phyloP scores from a whole-genome alignment of 1,140 invertebrate species.

The Bombus soroeensis region DNA sequence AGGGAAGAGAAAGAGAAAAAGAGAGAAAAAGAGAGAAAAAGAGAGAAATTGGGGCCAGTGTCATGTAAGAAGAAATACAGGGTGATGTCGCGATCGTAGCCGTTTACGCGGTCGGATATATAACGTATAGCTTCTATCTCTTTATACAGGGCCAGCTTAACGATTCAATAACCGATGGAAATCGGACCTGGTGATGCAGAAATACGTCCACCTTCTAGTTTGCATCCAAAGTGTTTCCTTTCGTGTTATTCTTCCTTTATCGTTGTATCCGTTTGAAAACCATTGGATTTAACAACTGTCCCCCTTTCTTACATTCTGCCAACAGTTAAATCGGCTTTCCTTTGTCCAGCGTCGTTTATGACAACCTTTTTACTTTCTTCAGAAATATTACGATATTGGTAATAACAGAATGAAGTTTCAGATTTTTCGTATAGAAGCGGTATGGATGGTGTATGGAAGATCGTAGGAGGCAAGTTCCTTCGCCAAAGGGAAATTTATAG shows the following conservation, averaged over 20 bases:
- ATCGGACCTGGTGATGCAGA: conserved; percentile 52
- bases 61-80: conserved; percentile 61
- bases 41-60: conserved; percentile 3
- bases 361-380: not conserved
- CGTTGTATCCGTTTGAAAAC: not conserved
- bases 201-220: conserved; percentile 69
- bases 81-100: conserved; percentile 63
- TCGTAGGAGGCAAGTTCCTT: too few species aligned
- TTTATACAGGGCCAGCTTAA: conserved; percentile 80
- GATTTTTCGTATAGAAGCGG: too few species aligned
- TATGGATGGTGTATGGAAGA: rapidly evolving
- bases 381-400: too few species aligned
- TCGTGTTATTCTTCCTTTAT: conserved; percentile 59
- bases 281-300: conserved; percentile 15
- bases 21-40: conserved; percentile 6
- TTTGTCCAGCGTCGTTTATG: not conserved
- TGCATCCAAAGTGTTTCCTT: conserved; percentile 79
- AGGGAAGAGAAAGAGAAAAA: not conserved
- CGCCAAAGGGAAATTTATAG: too few species aligned
- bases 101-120: conserved; percentile 36
- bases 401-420: too few species aligned
- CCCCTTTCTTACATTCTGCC: not conserved
- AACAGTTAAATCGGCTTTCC: not conserved
- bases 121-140: conserved; percentile 73
- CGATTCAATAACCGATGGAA: conserved; percentile 82